Base-by-base conservation (phyloP, 2,113 vertebrate genomes). In the Clarias batrachus region DNA sequence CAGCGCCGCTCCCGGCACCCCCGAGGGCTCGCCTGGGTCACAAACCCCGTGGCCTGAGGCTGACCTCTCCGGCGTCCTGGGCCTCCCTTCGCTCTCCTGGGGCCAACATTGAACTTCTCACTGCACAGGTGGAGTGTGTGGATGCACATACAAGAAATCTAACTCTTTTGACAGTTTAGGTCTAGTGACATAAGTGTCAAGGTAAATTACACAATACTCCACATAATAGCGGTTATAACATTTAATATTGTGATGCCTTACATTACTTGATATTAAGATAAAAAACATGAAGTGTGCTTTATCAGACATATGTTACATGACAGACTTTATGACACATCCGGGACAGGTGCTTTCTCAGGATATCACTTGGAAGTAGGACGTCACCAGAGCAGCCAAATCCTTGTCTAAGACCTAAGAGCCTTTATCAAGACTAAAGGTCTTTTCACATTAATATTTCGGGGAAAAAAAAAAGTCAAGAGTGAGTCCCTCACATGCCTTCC, bases 31-130 rank as follows among this genome's bases (percentile, higher is more conserved):
- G 91, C 41, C 94, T 93, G 87, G 94, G 96, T 27, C 87, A 93
- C 0, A 81, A 94, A 78, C 92, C 81, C 33, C 93, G 92, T 71
- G 95, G 96, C 86, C 95, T 97, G 62, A 95, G 96, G 93, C 95
- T 97, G 71, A 96, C 96, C 85, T 96, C 97, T 54, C 97, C 97
- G 89, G 96, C 96, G 57, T 97, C 98, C 25, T 99, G 98, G 98
- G 96, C 96, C 14, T 97, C 97, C 9, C 93, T 98, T 70, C 94
- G 95, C 82, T 97, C 97, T 0, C 96, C 97, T 0, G 95, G 94
- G 33, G 95, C 95, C 89, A 96, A 96, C 90, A 96, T 95, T 92
- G 96, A 96, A 85, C 95, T 96, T 59, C 96, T 98, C 71, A 95
- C 96, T 79, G 93, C 94, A 48, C 97, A 98, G 97, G 98, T 99